phyloP scores from a whole-genome alignment of 53 echinoderm and acorn worm genomes.

The Holothuria scabra region DNA sequence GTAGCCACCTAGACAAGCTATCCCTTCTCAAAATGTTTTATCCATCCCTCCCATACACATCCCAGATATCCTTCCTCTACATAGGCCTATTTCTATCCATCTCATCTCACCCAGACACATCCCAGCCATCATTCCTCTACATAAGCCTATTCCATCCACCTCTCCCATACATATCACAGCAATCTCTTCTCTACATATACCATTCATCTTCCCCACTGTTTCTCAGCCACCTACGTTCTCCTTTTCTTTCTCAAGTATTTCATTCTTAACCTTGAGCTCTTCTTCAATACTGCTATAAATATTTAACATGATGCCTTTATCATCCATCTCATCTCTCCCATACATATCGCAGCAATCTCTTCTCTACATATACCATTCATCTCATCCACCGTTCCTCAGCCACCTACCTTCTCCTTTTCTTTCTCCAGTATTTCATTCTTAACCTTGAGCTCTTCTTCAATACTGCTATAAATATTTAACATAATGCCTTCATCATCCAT shows the following conservation, averaged over 20 bases:
- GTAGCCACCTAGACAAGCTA: too few relatives aligned
- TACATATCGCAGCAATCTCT: too few relatives aligned
- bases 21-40: too few relatives aligned
- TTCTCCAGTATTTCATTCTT: conserved; percentile 89
- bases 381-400: background rate
- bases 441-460: conserved; percentile 94
- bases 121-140: too few relatives aligned
- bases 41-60: too few relatives aligned
- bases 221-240: conserved; percentile 54
- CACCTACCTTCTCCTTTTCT: conserved; percentile 71
- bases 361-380: background rate
- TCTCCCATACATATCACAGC: too few relatives aligned
- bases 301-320: conserved; percentile 98
- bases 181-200: too few relatives aligned
- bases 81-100: too few relatives aligned
- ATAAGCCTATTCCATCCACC: too few relatives aligned
- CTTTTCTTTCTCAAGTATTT: conserved; percentile 74
- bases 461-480: conserved; percentile 98
- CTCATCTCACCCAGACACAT: too few relatives aligned
- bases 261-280: conserved; percentile 89
- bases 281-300: conserved; percentile 98
- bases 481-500: conserved; percentile 99
- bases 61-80: too few relatives aligned
- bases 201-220: too few relatives aligned
- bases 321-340: conserved; percentile 9